phyloP scores from a whole-genome alignment of 2,888 invertebrate genomes.

The Philopedon plagiatum region DNA sequence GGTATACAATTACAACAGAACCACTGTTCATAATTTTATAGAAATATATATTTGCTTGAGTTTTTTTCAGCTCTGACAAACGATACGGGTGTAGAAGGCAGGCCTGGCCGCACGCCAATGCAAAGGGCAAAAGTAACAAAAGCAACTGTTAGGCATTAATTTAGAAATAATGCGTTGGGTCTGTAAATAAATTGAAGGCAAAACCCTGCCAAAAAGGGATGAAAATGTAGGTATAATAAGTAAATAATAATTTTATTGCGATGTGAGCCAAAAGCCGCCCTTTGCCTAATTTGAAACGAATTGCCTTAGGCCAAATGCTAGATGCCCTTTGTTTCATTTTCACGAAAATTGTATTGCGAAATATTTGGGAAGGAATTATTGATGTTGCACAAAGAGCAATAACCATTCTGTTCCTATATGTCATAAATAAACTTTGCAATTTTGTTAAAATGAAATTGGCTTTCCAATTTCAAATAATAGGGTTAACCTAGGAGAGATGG shows the following conservation, averaged over 20 bases:
- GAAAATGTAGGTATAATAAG: constrained; percentile 40
- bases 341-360: constrained; percentile 14
- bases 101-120: constrained; percentile 9
- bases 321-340: constrained; percentile 37
- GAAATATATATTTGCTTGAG: too few species aligned
- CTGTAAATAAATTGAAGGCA: constrained; percentile 29
- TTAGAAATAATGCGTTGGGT: constrained; percentile 24
- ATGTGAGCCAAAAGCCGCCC: constrained; percentile 20
- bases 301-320: constrained; percentile 37
- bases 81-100: too few species aligned
- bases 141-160: constrained; percentile 34
- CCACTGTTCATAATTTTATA: too few species aligned
- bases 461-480: too few species aligned
- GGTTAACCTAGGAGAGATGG: too few species aligned
- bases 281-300: constrained; percentile 41
- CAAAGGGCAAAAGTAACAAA: constrained; percentile 32
- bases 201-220: constrained; percentile 38
- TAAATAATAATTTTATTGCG: constrained; percentile 48
- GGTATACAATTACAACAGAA: too few species aligned
- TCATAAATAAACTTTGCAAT: too few species aligned
- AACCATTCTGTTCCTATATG: neutral
- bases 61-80: too few species aligned
- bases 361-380: constrained; percentile 7
- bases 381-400: neutral
- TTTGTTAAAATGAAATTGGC: neutral